A percentile compares a stretch with the other conserved stretches of the same genome.
Conservation (phyloP, 2,113 vertebrate genomes). For the Myotis lucifugus region DNA sequence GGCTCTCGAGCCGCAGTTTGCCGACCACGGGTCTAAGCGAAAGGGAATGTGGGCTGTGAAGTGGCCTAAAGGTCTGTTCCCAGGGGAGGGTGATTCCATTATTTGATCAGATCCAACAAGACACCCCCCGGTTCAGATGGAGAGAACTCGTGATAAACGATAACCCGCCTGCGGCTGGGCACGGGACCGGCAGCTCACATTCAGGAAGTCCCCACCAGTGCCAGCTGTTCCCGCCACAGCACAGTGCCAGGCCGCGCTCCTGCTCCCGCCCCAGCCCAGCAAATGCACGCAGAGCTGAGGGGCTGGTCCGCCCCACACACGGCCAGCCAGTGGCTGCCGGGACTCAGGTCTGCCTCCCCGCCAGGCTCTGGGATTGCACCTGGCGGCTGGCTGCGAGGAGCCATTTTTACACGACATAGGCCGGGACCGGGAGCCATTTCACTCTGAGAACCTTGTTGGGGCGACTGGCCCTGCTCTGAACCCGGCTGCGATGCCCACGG, state of each 20-base stretch:
- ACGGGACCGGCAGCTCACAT: rapidly evolving
- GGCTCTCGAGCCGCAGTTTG: too few species aligned
- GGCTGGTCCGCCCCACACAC: background rate
- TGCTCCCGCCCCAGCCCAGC: background rate
- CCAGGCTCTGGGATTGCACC: background rate
- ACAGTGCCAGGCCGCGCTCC: rapidly evolving
- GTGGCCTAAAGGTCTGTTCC: too few species aligned
- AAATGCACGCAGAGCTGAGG: background rate
- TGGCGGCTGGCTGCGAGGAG: too few species aligned
- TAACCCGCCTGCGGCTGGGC: too few species aligned
- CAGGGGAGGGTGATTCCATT: too few species aligned
- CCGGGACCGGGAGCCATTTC: background rate
- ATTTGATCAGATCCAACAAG: too few species aligned
- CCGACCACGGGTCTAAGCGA: too few species aligned
- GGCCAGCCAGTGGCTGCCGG: too few species aligned
- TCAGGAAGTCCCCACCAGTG: rapidly evolving
- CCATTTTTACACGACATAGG: background rate
- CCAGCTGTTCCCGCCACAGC: rapidly evolving
- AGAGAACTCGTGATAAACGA: rapidly evolving
- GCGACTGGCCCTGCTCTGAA: too few species aligned
- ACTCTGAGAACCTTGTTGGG: background rate
- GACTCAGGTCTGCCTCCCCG: background rate
- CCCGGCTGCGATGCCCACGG: too few species aligned
- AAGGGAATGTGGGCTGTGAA: too few species aligned
- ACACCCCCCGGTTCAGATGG: background rate